Evolutionary conservation across 2,888 invertebrate genomes (phyloP), one percentile per base, ranked within the genome.

Genomic region (Mythimna vitellina): DNA sequence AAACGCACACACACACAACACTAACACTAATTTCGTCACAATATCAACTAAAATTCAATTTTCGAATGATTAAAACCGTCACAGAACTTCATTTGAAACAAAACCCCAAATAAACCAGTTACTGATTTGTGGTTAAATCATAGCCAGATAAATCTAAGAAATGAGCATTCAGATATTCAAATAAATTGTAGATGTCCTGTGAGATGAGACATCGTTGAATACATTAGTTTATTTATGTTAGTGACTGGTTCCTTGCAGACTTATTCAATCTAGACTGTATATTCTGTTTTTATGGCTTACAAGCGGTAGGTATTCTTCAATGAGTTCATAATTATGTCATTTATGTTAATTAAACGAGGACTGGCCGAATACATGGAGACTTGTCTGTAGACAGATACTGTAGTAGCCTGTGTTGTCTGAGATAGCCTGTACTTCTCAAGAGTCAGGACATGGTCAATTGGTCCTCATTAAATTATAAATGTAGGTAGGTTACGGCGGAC

Each of bases 201-300:
- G 17, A 29, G 73, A 56, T 62, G 42, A 70, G 20, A 25, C 60
- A 65, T 56, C 25, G 32, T 60, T 70, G 61, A 64, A 35, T 25
- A 60, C 72, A 60, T 49, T 12, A 22, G 35, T 72, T 49, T 61
- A 72, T 72, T 71, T 64, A 72, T 53, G 35, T 10, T 35, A 14
- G 32, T 76, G 63, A 76, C 60, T 61, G 42, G 3, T n/a, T 42
- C 17, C 17, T 46, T 6, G n/a, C 22, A 7, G 42, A n/a, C 9
- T 20, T 51, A 35, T 65, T 57, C n/a, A 2, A 8, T 29, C 29
- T 20, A 56, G 7, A 54, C 62, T 53, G 35, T 7, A 17, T 17
- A 46, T 10, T 38, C 22, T 54, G n/a, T 58, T 58, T 57, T 38
- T 20, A 71, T 35, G 32, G 57, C 25, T n/a, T n/a, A 1, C 54